Conservation (phyloP, 2,797 vertebrate species). For the Ctenochaetus hawaiiensis region DNA sequence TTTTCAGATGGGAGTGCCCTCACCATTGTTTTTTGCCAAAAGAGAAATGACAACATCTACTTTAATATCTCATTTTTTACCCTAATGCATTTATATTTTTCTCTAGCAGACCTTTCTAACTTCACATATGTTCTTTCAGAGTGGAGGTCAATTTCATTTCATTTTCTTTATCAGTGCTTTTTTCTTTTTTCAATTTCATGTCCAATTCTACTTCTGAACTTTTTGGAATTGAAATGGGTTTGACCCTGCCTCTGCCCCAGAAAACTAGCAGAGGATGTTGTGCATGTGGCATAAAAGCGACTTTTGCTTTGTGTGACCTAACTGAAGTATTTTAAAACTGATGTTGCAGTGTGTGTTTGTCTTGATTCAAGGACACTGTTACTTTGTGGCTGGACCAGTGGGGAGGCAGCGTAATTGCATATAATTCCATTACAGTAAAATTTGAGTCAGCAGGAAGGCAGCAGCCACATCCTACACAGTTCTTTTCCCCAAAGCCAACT, state of each 20-base stretch:
- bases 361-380: conserved; percentile 47
- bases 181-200: conserved; percentile 40
- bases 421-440: conserved; percentile 80
- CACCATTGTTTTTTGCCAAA: background rate
- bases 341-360: conserved; percentile 41
- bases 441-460: conserved; percentile 70
- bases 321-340: conserved; percentile 27
- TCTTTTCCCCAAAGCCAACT: conserved; percentile 21
- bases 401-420: conserved; percentile 76
- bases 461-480: conserved; percentile 46
- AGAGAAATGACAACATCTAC: conserved; percentile 10
- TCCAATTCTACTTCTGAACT: conserved; percentile 38
- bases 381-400: conserved; percentile 44
- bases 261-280: conserved; percentile 23
- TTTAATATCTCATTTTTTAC: conserved; percentile 8
- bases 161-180: conserved; percentile 36
- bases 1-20: conserved; percentile 41
- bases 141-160: conserved; percentile 53
- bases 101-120: conserved; percentile 11
- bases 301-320: conserved; percentile 34
- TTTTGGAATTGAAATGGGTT: conserved; percentile 55
- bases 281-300: conserved; percentile 12
- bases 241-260: conserved; percentile 41
- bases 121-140: conserved; percentile 14
- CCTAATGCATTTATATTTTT: conserved; percentile 26